A percentile compares a stretch with the other conserved stretches of the same genome.
phyloP scores from a whole-genome alignment of 2,113 vertebrate genomes.

The Callithrix jacchus region DNA sequence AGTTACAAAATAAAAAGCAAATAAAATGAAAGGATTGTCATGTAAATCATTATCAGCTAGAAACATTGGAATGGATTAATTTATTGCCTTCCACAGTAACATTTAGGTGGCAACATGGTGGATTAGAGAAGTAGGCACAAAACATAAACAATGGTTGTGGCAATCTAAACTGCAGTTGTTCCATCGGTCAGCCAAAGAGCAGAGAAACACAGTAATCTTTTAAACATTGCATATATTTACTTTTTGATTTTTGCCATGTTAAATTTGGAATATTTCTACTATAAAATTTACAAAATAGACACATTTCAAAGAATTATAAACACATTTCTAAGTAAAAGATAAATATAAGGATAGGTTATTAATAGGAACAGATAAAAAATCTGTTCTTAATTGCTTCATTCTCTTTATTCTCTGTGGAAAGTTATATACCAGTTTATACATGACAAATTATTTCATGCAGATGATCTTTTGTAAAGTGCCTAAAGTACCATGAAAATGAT shows the following conservation, averaged over 20 bases:
- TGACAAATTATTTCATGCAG: background rate
- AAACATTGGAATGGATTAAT: background rate
- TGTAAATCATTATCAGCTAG: background rate
- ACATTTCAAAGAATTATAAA: background rate
- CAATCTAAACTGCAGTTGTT: background rate
- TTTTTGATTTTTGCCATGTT: background rate
- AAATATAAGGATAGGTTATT: background rate
- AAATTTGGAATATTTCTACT: background rate
- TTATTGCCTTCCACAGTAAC: background rate
- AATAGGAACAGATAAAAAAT: background rate
- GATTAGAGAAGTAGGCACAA: background rate
- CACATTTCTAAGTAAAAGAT: background rate
- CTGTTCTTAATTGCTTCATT: background rate
- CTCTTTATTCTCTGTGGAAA: background rate
- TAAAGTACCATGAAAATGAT: background rate
- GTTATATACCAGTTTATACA: background rate
- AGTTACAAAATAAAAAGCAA: background rate
- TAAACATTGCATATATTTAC: background rate
- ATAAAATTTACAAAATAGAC: background rate
- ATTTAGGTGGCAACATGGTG: background rate
- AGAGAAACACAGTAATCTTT: background rate
- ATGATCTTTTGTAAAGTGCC: background rate
- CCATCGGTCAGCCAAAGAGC: background rate
- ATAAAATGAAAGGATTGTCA: background rate
- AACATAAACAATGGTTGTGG: background rate